Conservation (phyloP, 2,113 vertebrate genomes). For the Platysteira castanea region DNA sequence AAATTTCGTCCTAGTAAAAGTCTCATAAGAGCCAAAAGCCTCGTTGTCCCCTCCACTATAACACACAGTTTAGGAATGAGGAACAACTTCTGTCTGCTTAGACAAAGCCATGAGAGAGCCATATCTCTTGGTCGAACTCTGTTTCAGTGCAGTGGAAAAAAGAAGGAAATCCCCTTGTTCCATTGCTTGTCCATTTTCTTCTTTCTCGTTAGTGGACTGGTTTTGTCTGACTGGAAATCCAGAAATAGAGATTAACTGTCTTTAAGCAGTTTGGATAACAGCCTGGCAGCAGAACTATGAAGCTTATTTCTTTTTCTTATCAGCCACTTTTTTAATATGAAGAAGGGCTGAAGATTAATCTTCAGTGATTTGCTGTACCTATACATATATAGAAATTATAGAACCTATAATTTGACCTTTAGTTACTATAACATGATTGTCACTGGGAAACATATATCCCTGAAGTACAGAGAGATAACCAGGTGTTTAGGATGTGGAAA, state of each 20-base stretch:
- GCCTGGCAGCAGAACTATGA: neutral
- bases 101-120: fast-evolving
- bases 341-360: neutral
- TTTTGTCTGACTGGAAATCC: neutral
- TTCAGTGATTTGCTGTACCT: neutral
- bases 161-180: neutral
- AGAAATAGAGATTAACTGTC: neutral
- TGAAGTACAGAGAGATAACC: neutral
- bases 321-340: neutral
- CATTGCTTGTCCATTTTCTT: neutral
- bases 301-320: neutral
- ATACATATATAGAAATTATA: neutral
- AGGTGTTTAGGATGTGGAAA: neutral
- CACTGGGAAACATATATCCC: neutral
- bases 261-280: neutral
- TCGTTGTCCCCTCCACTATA: neutral
- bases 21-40: neutral
- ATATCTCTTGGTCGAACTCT: neutral
- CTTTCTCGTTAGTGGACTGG: neutral
- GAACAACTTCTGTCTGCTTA: neutral
- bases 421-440: neutral
- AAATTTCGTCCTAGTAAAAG: neutral
- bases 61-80: neutral
- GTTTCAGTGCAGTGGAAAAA: neutral
- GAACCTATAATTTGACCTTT: neutral